A percentile compares a stretch with the other conserved stretches of the same genome.
Conservation (phyloP, 2,888 invertebrate species). For the Heliconius erato region DNA sequence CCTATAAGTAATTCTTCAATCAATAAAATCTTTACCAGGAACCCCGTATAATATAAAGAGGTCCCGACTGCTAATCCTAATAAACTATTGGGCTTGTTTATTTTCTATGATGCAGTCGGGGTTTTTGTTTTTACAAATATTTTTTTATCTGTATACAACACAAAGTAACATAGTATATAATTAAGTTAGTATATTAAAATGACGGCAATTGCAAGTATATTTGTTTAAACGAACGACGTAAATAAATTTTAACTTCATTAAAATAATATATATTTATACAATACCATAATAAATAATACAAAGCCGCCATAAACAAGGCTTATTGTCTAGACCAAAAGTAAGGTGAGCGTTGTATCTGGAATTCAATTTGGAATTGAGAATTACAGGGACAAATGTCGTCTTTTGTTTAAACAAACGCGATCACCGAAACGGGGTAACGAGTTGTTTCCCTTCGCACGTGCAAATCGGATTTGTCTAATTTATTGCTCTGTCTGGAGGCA, state of each 20-base stretch:
- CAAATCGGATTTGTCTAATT: constrained; percentile 85
- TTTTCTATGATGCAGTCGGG: too few species aligned
- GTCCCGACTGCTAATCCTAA: too few species aligned
- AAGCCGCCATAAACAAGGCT: constrained; percentile 22
- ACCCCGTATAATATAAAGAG: too few species aligned
- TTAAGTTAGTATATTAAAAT: not conserved
- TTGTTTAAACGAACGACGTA: not conserved
- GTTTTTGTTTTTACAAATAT: too few species aligned
- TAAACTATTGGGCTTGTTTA: too few species aligned
- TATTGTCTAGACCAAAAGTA: constrained; percentile 15
- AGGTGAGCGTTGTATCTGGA: constrained; percentile 42
- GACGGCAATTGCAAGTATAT: not conserved
- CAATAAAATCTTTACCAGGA: too few species aligned
- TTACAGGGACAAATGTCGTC: constrained; percentile 60
- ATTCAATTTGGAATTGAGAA: constrained; percentile 58
- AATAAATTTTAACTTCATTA: not conserved
- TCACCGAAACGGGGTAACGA: constrained; percentile 68
- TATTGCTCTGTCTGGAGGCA: constrained; percentile 77
- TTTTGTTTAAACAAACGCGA: constrained; percentile 73
- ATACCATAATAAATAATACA: constrained; percentile 11
- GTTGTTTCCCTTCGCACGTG: constrained; percentile 74
- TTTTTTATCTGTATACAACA: too few species aligned
- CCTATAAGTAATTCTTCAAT: too few species aligned
- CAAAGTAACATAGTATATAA: too few species aligned
- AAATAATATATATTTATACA: not conserved